phyloP scores from a whole-genome alignment of 2,888 invertebrate genomes.

The Catocala sponsa region DNA sequence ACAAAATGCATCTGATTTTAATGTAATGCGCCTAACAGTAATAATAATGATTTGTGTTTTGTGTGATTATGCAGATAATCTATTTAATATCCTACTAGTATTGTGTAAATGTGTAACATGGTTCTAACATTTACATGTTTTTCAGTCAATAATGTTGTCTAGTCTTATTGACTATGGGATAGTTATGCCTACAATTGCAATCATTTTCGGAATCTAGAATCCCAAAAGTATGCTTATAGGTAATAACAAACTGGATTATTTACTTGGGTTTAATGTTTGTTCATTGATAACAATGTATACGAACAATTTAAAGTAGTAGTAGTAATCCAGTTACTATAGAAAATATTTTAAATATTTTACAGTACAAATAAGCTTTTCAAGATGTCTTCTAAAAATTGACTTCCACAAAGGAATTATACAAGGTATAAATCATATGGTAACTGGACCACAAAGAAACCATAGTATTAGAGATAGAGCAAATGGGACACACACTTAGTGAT shows the following conservation, averaged over 20 bases:
- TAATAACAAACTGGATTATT: not conserved
- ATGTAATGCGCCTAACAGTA: slow-evolving; percentile 10
- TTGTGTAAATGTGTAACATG: slow-evolving; percentile 7
- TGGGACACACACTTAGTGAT: slow-evolving; percentile 23
- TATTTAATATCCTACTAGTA: not conserved
- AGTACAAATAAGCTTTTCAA: no score
- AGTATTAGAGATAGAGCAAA: slow-evolving; percentile 22
- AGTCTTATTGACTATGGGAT: not conserved
- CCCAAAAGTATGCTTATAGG: not conserved
- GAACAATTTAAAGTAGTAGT: not conserved
- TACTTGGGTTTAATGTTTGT: not conserved
- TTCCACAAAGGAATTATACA: no score
- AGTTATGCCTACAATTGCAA: not conserved
- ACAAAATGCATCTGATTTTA: slow-evolving; percentile 39
- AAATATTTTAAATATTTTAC: not conserved
- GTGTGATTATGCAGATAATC: not conserved
- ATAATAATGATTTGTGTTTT: slow-evolving; percentile 5
- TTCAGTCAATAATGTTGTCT: not conserved
- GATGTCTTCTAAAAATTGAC: no score
- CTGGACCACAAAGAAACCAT: slow-evolving; percentile 15
- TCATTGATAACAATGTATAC: not conserved
- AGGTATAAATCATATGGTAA: not conserved
- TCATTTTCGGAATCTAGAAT: not conserved
- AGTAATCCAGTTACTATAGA: slow-evolving; percentile 1
- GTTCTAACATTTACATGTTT: slow-evolving; percentile 1